A percentile compares a stretch with the other conserved stretches of the same genome.
Conservation (phyloP, 2,888 invertebrate genomes). For the Xestia xanthographa region DNA sequence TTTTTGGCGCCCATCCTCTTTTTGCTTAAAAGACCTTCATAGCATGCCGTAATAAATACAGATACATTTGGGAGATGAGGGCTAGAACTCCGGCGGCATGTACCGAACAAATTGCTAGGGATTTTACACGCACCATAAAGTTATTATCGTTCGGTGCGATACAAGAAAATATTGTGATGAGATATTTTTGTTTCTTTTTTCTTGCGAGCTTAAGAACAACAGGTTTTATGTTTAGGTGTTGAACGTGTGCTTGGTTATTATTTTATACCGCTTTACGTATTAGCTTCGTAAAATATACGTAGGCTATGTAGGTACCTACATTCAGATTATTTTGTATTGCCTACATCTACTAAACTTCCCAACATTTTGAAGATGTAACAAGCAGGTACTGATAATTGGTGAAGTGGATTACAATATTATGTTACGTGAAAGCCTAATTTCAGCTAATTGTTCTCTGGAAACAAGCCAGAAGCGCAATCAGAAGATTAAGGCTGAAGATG, state of each 20-base stretch:
- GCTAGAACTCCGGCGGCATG: conserved; percentile 56
- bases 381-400: neutral
- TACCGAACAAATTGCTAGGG: conserved; percentile 60
- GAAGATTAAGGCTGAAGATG: neutral
- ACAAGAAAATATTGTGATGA: conserved; percentile 60
- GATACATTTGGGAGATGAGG: conserved; percentile 63
- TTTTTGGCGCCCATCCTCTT: conserved; percentile 70
- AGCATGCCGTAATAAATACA: conserved; percentile 66
- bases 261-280: conserved; percentile 35
- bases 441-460: conserved; percentile 26
- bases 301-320: neutral
- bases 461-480: conserved; percentile 6
- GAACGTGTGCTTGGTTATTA: conserved; percentile 39
- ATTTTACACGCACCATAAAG: conserved; percentile 67
- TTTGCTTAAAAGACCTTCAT: conserved; percentile 63
- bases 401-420: conserved; percentile 3
- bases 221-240: conserved; percentile 47
- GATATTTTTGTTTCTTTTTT: conserved; percentile 57
- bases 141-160: conserved; percentile 64
- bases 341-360: neutral
- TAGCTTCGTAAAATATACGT: neutral
- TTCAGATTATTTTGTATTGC: neutral
- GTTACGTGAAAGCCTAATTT: neutral
- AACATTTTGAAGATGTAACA: neutral
- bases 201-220: conserved; percentile 40